These are phyloP conservation scores for Trissolcus basalis DNA, from an alignment of 1,140 invertebrate species.

Conservation along the genomic window DNA sequence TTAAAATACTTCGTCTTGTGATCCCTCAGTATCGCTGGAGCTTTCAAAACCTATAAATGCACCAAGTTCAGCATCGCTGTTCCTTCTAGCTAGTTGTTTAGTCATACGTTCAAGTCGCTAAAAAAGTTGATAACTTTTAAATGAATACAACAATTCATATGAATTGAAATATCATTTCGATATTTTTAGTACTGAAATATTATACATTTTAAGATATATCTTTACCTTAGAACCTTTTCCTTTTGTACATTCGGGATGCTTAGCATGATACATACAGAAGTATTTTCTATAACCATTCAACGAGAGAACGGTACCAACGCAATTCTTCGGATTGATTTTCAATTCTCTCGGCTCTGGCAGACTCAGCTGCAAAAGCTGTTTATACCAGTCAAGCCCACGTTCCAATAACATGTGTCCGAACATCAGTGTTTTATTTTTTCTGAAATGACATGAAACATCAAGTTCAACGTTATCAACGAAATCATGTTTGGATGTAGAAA, in stretches of 20 bases:
- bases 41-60: conserved; percentile 88
- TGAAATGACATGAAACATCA: conserved; percentile 53
- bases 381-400: conserved; percentile 94
- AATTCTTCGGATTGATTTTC: conserved; percentile 96
- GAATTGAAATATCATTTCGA: too few species aligned
- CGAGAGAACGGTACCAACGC: conserved; percentile 96
- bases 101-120: conserved; percentile 82
- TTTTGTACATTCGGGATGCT: conserved; percentile 82
- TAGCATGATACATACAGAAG: conserved; percentile 99
- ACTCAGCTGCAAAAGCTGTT: conserved; percentile 89
- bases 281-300: conserved; percentile 97
- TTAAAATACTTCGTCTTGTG: conserved; percentile 79
- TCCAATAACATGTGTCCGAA: conserved; percentile 96
- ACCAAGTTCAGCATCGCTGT: conserved; percentile 83
- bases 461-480: too few species aligned
- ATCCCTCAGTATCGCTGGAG: conserved; percentile 81
- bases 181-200: too few species aligned
- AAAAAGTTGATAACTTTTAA: conserved; percentile 35
- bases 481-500: too few species aligned
- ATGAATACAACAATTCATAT: too few species aligned
- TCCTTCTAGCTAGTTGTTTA: conserved; percentile 77
- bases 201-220: conserved; percentile 1
- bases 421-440: conserved; percentile 92
- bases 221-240: conserved; percentile 78
- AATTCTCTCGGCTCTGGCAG: conserved; percentile 87